phyloP scores from a whole-genome alignment of 2,888 invertebrate genomes.

The Macrosiphum euphorbiae region DNA sequence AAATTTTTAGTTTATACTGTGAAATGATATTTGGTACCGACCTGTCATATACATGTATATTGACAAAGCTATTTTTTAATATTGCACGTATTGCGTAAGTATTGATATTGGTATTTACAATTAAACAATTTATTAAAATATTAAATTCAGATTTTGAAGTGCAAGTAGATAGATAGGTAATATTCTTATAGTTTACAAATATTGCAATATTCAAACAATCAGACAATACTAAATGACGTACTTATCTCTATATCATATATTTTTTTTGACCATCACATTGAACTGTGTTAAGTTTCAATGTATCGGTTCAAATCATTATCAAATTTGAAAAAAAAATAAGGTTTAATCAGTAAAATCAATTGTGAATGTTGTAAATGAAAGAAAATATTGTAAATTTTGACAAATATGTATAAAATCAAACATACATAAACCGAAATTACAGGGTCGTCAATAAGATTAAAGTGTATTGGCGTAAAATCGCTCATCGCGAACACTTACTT shows the following conservation, averaged over 20 bases:
- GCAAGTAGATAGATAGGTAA: too few species aligned
- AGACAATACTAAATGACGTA: background rate
- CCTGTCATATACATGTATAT: too few species aligned
- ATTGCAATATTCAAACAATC: background rate
- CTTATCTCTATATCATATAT: background rate
- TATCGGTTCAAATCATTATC: background rate
- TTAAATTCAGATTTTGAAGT: background rate
- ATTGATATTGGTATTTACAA: background rate
- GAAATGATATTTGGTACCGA: background rate
- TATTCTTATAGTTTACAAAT: background rate
- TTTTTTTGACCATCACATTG: background rate
- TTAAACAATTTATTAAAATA: background rate
- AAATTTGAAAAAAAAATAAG: background rate
- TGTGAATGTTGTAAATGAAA: background rate
- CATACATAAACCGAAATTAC: background rate
- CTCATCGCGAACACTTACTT: background rate
- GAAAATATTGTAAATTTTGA: background rate
- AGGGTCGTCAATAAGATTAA: background rate
- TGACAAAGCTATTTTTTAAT: background rate
- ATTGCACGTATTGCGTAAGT: too few species aligned
- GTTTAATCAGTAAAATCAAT: background rate
- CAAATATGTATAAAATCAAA: background rate
- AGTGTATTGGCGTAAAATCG: background rate
- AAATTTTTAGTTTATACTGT: background rate
- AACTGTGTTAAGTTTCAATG: background rate